Conservation (phyloP, 2,888 invertebrate genomes). For the Drosophila rubida region DNA sequence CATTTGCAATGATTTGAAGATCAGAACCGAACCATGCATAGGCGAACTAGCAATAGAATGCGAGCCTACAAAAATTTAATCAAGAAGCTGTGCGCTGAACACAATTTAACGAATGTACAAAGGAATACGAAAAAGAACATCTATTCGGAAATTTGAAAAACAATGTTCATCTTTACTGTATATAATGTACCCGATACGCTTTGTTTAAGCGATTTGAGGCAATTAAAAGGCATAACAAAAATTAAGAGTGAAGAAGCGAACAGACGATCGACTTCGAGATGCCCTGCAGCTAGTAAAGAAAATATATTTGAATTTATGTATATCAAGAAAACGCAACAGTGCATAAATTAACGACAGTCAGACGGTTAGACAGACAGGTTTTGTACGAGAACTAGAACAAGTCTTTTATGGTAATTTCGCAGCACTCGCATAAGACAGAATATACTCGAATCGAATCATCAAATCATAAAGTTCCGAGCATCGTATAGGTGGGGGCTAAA, state of each 20-base stretch:
- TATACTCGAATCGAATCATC: neutral
- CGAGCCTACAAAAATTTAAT: neutral
- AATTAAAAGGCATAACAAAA: slow-evolving; percentile 17
- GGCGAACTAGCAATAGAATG: slow-evolving; percentile 17
- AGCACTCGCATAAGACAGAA: neutral
- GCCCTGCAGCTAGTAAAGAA: slow-evolving; percentile 2
- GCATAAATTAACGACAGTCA: slow-evolving; percentile 1
- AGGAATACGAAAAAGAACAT: neutral
- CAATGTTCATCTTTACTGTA: slow-evolving; percentile 3
- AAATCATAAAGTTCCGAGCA: slow-evolving; percentile 3
- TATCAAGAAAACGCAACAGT: neutral
- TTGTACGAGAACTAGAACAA: neutral
- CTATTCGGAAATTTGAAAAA: slow-evolving; percentile 1
- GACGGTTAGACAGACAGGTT: neutral
- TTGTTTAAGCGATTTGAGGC: slow-evolving; percentile 13
- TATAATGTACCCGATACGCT: slow-evolving; percentile 1
- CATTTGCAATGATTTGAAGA: neutral
- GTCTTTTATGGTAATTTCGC: neutral
- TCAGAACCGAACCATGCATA: slow-evolving; percentile 11
- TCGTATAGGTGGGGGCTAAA: neutral
- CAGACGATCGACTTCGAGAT: neutral
- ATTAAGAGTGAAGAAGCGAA: neutral
- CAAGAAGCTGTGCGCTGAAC: neutral
- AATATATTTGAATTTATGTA: neutral
- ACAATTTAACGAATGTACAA: neutral